Base-by-base conservation (phyloP, 2,888 invertebrate genomes). In the Nemurella pictetii region DNA sequence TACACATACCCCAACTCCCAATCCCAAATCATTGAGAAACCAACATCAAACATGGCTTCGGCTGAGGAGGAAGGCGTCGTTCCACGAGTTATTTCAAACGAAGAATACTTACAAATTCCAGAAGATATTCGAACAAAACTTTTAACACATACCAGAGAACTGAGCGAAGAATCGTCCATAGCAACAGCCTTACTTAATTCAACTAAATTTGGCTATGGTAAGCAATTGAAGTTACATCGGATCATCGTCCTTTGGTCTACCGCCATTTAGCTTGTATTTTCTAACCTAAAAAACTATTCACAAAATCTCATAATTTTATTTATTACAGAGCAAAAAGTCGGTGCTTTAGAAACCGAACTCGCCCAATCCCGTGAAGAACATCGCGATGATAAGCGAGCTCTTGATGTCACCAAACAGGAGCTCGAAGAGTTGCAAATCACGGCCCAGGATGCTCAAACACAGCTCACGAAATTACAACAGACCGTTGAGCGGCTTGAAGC, bases 151-250 rank as follows among this genome's bases (percentile, higher is more conserved):
- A 91, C 94, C 83, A 92, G 91, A 81, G 91, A 92, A 85, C 93
- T 94, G 89, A 94, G 94, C 89, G 95, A 95, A 88, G 94, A 95
- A 89, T 94, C 94, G 87, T 91, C 95, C 88, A 95, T 94, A 85
- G 92, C 94, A 32, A 95, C 94, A 90, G 96, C 95, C 1, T 92
- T 95, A 35, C 93, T 94, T 86, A 95, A 95, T 91, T 93, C 94
- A 86, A 93, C 92, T 88, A 93, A 93, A 89, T 91, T 91, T 86
- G 93, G 92, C 89, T 92, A 93, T 88, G 94, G 95, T 95, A 90
- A 90, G 89, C 86, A 25, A 74, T 85, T 74, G 12, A 75, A 75
- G 74, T 78, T 55, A 81, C 25, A n/a, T 12, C n/a, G 35, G 26
- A 9, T 29, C 29, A 32, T 20, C 32, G 80, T 85, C 2, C 36